Conservation (phyloP, 2,888 invertebrate genomes). For the Anticlea derivata region DNA sequence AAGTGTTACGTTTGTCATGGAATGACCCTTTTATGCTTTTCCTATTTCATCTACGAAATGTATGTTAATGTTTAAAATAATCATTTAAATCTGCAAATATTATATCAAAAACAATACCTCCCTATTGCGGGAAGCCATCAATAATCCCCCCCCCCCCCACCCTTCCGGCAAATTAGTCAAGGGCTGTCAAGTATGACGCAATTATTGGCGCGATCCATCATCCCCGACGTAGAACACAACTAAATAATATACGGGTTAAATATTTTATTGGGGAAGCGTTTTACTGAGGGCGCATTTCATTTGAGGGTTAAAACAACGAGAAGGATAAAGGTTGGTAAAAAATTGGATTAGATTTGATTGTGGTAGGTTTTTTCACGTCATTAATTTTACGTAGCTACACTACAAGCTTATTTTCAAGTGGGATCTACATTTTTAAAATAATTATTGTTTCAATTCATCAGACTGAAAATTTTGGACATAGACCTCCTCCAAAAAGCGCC, state of each 20-base stretch:
- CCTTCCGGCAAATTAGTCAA: constrained; percentile 63
- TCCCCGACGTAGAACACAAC: constrained; percentile 73
- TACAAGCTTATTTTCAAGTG: too few species aligned
- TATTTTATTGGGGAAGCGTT: constrained; percentile 45
- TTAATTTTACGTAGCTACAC: too few species aligned
- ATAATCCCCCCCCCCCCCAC: constrained; percentile 52
- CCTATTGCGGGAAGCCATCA: constrained; percentile 57
- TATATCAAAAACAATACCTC: constrained; percentile 46
- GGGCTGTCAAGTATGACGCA: constrained; percentile 67
- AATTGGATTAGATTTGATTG: too few species aligned
- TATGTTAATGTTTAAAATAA: too few species aligned
- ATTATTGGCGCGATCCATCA: constrained; percentile 80
- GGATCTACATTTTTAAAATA: too few species aligned
- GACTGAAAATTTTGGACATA: too few species aligned
- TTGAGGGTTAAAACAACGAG: constrained; percentile 44
- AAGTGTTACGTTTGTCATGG: too few species aligned
- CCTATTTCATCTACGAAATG: background rate
- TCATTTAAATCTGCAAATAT: background rate
- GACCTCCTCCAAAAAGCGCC: too few species aligned
- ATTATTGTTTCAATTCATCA: too few species aligned
- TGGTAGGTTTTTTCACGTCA: too few species aligned
- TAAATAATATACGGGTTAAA: constrained; percentile 72
- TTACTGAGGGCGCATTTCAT: constrained; percentile 48
- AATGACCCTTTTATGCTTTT: too few species aligned
- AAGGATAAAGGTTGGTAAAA: too few species aligned